A percentile compares a stretch with the other conserved stretches of the same genome.
Evolutionary conservation across 2,113 vertebrate genomes (phyloP).

Genomic region (Hemiprocne comata): DNA sequence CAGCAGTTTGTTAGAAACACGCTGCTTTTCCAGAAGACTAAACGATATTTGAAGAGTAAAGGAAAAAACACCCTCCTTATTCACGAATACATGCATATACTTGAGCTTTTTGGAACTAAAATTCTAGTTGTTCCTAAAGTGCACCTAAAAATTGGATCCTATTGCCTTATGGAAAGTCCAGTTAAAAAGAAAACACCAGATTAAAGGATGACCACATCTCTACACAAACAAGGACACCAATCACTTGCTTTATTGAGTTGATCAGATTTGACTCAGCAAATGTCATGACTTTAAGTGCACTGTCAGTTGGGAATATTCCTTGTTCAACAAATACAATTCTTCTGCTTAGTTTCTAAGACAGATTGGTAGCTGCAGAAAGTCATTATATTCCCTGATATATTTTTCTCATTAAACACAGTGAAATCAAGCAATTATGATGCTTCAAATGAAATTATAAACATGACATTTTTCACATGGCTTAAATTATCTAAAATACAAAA

Average conservation of each 20-base stretch:
- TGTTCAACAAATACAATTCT: slow-evolving; percentile 52
- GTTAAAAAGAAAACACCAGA: neutral
- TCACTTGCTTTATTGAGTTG: slow-evolving; percentile 22
- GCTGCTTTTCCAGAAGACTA: neutral
- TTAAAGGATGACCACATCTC: neutral
- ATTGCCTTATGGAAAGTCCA: neutral
- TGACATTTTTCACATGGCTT: neutral
- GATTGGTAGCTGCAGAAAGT: slow-evolving; percentile 30
- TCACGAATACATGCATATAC: neutral
- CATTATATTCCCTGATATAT: slow-evolving; percentile 49
- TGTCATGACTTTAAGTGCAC: neutral
- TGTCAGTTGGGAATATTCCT: slow-evolving; percentile 30
- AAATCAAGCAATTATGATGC: slow-evolving; percentile 43
- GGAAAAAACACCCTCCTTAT: neutral
- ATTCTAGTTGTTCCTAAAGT: neutral
- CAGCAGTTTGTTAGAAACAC: neutral
- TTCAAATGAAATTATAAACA: slow-evolving; percentile 5
- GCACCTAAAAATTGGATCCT: neutral
- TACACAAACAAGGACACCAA: slow-evolving; percentile 33
- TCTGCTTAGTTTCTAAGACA: neutral
- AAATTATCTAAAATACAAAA: neutral
- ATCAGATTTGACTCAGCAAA: slow-evolving; percentile 32
- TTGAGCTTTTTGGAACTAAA: neutral
- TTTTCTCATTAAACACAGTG: slow-evolving; percentile 20
- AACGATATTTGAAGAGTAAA: neutral